Percentiles rank a stretch among this genome's conserved stretches.
Conservation (phyloP, 2,888 invertebrate species). For the Ptychoptera albimana region DNA sequence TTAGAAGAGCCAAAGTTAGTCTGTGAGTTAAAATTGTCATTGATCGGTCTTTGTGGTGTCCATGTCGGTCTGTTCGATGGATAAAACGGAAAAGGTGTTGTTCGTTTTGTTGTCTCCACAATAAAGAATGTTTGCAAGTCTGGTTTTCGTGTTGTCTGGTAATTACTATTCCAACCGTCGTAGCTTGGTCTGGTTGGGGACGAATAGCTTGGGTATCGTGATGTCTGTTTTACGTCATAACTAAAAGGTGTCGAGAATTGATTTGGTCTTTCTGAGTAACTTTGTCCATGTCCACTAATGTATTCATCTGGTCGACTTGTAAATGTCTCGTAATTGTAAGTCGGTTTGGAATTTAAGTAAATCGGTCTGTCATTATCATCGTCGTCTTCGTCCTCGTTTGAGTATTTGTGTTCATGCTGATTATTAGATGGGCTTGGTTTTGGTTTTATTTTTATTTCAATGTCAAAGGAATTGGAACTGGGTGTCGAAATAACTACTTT, state of each 20-base stretch:
- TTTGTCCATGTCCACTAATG: no score
- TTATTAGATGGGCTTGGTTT: conserved; percentile 6
- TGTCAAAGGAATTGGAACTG: conserved; percentile 24
- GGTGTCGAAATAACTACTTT: conserved; percentile 22
- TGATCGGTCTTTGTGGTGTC: not conserved
- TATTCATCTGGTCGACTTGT: conserved; percentile 3
- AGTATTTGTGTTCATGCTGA: conserved; percentile 3
- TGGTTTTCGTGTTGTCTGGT: not conserved
- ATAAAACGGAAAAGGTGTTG: conserved; percentile 7
- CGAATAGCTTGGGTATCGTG: not conserved
- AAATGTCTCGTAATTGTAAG: conserved; percentile 3
- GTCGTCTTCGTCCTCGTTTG: not conserved
- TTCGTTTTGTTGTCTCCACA: conserved; percentile 8
- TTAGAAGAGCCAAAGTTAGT: not conserved
- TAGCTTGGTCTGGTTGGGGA: not conserved
- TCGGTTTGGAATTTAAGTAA: conserved; percentile 14
- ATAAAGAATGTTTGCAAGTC: conserved; percentile 7
- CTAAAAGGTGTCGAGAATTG: conserved; percentile 2
- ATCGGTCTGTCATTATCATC: conserved; percentile 7
- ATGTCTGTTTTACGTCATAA: not conserved
- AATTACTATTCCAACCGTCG: not conserved
- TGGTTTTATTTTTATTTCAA: conserved; percentile 29
- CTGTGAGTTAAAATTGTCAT: not conserved
- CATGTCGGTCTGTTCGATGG: not conserved
- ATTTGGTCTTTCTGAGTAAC: not conserved